Evolutionary conservation across 2,888 invertebrate species (phyloP), one percentile per base, ranked within the genome.

Genomic region (Lordiphosa fenestrarum): DNA sequence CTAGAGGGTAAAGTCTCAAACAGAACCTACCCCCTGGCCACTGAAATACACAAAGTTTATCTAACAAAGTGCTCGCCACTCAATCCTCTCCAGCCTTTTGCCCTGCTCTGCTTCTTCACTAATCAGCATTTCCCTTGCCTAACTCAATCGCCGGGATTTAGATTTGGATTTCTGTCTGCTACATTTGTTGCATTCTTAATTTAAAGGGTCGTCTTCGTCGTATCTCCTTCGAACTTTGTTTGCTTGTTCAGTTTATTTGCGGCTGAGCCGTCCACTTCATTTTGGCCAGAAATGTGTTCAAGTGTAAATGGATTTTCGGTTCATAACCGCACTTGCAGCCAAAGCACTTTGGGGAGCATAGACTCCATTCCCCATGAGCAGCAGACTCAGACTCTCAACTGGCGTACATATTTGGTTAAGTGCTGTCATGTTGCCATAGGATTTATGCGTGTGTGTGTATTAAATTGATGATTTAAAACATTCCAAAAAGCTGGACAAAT

Each of bases 281-380:
- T 64, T 63, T 51, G 53, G 40, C 66, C 66, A 48, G 61, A 56
- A 75, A 64, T 63, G 60, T 71, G 68, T 70, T 73, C 67, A 53
- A 71, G 69, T 65, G 71, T 63, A 76, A 83, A 83, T 83, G 72
- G 84, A 76, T 72, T 80, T 70, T 83, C 56, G 63, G 65, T 73
- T 68, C 77, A 80, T 72, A 71, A 64, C 68, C 71, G 53, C 51
- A 66, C 53, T 59, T 44, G 59, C 25, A 40, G 44, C 30, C 21
- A 51, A 50, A 55, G 51, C 59, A 70, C 66, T 64, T 66, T 53
- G 13, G 74, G 57, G 64, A 44, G 42, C 19, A 19, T 19, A 4
- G 9, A 46, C 15, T 44, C 54, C 54, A 42, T 21, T 23, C 55
- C 46, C 46, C 44, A 7, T n/a, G 36, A 15, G 2, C 15, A 36